Evolutionary conservation across 2,113 vertebrate species (phyloP), one percentile per base, ranked within the genome.

Genomic region (Lamprotornis superbus): DNA sequence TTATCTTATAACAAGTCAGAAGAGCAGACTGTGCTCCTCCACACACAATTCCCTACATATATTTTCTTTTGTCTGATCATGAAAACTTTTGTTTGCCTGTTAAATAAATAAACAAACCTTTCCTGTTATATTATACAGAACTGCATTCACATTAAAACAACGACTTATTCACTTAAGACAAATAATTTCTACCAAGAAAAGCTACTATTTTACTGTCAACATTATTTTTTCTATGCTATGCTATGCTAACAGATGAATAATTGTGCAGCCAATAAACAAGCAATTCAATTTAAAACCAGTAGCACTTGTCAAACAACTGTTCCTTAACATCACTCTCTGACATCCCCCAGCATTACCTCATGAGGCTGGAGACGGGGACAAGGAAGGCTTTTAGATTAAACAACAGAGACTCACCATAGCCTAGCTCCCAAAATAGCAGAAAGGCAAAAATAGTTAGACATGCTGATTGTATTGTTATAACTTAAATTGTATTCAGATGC

Each of bases 401-500:
- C 94, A 93, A 31, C 88, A 71, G 60, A 94, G 50, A 61, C 31
- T 95, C 77, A 93, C 87, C 80, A 92, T 77, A 95, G 89, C 79
- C 85, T 60, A 55, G 88, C 42, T 97, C 95, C 93, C 90, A 95
- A 97, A 97, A 98, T 96, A 97, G 95, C 73, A 47, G 61, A 89
- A 97, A 94, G 87, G 77, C 95, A 97, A 97, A 96, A 97, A 97
- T 64, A 96, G 93, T 95, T 94, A 94, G 90, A 92, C 97, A 97
- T 83, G 95, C 90, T 98, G 97, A 98, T 97, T 97, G 97, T 89
- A 97, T 97, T 98, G 97, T 97, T 98, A 95, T 91, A 96, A 96
- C 86, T 95, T 96, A 98, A 98, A 98, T 98, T 98, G 90, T 97
- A 97, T 97, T 97, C 98, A 98, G 98, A 98, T 98, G 98, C 93